Evolutionary conservation across 2,797 vertebrate genomes (phyloP).

Genomic region (Rhynchonycteris naso): DNA sequence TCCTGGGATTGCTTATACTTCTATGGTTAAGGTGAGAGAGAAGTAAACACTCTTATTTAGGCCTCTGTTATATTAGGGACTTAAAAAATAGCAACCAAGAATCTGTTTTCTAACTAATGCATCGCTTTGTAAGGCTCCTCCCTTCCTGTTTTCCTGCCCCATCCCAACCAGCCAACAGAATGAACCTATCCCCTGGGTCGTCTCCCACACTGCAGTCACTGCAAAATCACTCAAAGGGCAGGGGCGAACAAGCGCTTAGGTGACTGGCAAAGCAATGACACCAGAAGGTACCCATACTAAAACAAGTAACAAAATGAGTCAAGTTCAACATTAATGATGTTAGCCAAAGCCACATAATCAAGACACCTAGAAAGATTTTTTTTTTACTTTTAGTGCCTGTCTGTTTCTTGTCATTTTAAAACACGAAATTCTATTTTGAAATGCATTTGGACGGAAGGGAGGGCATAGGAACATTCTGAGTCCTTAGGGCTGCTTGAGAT

Average conservation of each 20-base stretch:
- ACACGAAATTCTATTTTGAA: background rate
- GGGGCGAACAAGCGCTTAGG: background rate
- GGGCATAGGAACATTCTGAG: background rate
- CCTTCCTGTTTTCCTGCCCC: background rate
- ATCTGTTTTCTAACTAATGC: background rate
- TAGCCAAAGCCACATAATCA: background rate
- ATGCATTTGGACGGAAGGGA: background rate
- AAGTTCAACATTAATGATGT: background rate
- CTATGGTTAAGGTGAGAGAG: background rate
- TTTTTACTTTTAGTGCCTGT: background rate
- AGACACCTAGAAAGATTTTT: constrained; percentile 6
- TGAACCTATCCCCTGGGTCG: background rate
- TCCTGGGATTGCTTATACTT: background rate
- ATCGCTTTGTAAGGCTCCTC: background rate
- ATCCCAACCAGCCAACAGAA: background rate
- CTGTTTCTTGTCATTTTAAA: background rate
- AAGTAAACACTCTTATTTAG: background rate
- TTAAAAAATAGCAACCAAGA: background rate
- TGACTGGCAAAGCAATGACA: background rate
- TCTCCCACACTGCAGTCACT: background rate
- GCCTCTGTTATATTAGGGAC: background rate
- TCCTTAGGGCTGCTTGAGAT: background rate
- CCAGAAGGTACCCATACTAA: background rate
- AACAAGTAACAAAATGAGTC: background rate
- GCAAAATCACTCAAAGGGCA: background rate